These are phyloP conservation scores for Chromobotia macracanthus DNA, from an alignment of 2,797 vertebrate genomes.

Conservation along the genomic window DNA sequence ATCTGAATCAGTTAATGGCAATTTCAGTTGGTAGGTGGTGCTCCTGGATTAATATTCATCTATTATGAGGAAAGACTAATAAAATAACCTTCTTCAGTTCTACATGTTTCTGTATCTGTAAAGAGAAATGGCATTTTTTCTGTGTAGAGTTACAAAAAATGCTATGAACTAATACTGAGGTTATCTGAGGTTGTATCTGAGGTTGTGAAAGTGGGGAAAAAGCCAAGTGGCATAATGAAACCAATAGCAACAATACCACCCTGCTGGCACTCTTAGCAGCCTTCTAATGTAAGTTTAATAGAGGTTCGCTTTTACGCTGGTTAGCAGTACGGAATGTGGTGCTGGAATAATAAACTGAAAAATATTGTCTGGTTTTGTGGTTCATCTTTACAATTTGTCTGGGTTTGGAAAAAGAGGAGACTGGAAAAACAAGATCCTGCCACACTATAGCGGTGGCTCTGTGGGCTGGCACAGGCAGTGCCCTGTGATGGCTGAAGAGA, in stretches of 20 bases:
- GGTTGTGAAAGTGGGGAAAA: background rate
- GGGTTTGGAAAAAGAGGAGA: constrained; percentile 36
- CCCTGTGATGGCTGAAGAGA: background rate
- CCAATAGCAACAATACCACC: constrained; percentile 53
- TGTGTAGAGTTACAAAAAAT: background rate
- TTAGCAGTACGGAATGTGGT: constrained; percentile 45
- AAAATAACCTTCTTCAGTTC: background rate
- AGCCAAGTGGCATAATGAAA: constrained; percentile 14
- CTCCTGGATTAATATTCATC: background rate
- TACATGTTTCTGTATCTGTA: background rate
- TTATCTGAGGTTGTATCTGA: constrained; percentile 50
- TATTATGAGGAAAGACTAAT: background rate
- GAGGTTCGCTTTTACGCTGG: constrained; percentile 54
- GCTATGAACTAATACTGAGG: background rate
- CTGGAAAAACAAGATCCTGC: constrained; percentile 40
- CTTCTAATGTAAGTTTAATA: constrained; percentile 60
- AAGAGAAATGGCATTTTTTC: background rate
- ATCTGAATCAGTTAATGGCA: background rate
- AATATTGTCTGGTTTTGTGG: constrained; percentile 62
- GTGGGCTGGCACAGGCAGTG: constrained; percentile 14
- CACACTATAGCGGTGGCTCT: background rate
- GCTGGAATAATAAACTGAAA: constrained; percentile 59
- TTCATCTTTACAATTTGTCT: constrained; percentile 52
- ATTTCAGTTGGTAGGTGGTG: background rate
- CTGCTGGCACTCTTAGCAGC: constrained; percentile 49